These are phyloP conservation scores for Drosophila subobscura DNA, from an alignment of 1,140 invertebrate species.

Conservation along the genomic window DNA sequence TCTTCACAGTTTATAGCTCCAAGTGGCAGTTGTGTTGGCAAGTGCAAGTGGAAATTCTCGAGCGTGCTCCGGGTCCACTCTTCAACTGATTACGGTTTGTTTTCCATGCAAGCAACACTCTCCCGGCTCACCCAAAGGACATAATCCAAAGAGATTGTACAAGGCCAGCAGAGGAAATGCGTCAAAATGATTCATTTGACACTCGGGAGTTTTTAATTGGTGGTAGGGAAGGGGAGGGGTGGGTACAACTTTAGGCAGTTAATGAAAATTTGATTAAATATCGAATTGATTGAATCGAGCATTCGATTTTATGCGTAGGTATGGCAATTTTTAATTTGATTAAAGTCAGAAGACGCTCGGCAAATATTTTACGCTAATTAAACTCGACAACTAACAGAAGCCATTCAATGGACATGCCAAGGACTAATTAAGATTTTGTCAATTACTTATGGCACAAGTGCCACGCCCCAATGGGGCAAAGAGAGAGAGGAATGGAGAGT, in stretches of 20 bases:
- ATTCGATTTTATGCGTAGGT: conserved; percentile 8
- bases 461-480: conserved; percentile 47
- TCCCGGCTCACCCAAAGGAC: background rate
- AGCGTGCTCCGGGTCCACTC: conserved; percentile 47
- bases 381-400: conserved; percentile 74
- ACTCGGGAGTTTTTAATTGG: conserved; percentile 58
- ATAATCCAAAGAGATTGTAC: conserved; percentile 1
- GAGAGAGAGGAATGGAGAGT: background rate
- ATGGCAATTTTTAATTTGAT: conserved; percentile 71
- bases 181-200: conserved; percentile 63
- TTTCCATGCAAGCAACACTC: conserved; percentile 65
- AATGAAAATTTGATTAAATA: conserved; percentile 70
- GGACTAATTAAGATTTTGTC: conserved; percentile 82
- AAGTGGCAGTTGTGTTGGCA: conserved; percentile 69
- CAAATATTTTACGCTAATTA: conserved; percentile 73
- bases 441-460: conserved; percentile 77
- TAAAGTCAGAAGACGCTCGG: conserved; percentile 62
- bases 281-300: conserved; percentile 45
- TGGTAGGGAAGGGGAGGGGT: conserved; percentile 1
- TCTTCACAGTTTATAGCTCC: conserved; percentile 79
- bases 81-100: conserved; percentile 74
- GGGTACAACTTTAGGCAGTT: conserved; percentile 8
- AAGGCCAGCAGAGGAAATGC: conserved; percentile 6
- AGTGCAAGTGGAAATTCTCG: conserved; percentile 79
- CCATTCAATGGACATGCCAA: conserved; percentile 78